Conservation (phyloP, 2,113 vertebrate species). For the Clarias magur region DNA sequence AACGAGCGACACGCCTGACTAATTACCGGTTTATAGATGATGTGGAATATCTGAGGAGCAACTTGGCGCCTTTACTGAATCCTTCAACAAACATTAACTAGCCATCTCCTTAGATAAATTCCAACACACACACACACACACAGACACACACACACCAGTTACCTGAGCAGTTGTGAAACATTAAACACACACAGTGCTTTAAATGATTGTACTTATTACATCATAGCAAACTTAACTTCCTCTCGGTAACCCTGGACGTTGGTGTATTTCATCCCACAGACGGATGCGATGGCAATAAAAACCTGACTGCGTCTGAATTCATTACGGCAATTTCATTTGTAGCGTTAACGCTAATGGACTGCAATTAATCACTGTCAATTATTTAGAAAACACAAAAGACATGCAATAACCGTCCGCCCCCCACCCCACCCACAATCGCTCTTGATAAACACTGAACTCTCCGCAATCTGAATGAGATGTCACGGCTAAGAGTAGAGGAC, state of each 20-base stretch:
- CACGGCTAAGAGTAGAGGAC: neutral
- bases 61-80: neutral
- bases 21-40: neutral
- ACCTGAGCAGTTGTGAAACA: neutral
- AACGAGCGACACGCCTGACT: neutral
- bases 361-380: slow-evolving; percentile 1
- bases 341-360: neutral
- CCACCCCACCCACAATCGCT: neutral
- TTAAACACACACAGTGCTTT: neutral
- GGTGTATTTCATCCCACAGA: neutral
- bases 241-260: neutral
- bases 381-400: neutral
- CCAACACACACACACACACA: too few relatives aligned
- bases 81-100: neutral
- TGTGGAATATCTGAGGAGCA: neutral
- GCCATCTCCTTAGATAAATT: neutral
- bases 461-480: neutral
- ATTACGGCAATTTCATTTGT: neutral
- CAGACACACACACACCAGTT: too few relatives aligned
- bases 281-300: neutral
- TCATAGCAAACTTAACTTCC: too few relatives aligned
- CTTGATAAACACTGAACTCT: neutral
- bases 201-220: neutral
- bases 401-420: neutral
- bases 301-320: neutral